Evolutionary conservation across 1,140 invertebrate genomes (phyloP).

Genomic region (Oncopodura yosiiana): DNA sequence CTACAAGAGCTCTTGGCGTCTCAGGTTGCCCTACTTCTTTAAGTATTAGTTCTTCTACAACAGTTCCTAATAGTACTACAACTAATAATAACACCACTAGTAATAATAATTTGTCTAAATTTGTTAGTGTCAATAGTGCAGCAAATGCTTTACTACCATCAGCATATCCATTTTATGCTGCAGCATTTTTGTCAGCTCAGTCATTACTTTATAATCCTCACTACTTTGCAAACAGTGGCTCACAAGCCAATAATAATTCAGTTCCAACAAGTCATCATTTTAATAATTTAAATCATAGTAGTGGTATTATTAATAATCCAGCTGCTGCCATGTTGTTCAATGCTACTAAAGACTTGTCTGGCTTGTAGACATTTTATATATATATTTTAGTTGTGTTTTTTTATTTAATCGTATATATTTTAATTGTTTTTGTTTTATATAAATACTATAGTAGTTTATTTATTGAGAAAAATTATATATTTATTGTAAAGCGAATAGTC

Average conservation of each 20-base stretch:
- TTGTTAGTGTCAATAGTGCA: background rate
- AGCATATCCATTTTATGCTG: slow-evolving; percentile 34
- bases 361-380: slow-evolving; percentile 6
- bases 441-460: too few relatives aligned
- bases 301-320: slow-evolving; percentile 3
- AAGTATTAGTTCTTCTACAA: background rate
- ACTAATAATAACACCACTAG: background rate
- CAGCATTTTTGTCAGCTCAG: slow-evolving; percentile 33
- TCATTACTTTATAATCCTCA: slow-evolving; percentile 31
- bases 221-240: slow-evolving; percentile 11
- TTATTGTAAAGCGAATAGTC: too few relatives aligned
- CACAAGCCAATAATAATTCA: background rate
- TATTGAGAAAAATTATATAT: too few relatives aligned
- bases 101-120: slow-evolving; percentile 2
- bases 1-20: too few relatives aligned
- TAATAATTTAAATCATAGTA: background rate
- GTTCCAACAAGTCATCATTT: background rate
- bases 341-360: slow-evolving; percentile 25
- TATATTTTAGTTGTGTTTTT: too few relatives aligned
- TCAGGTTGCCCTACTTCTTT: slow-evolving; percentile 3
- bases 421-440: too few relatives aligned
- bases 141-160: slow-evolving; percentile 15
- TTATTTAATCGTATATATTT: too few relatives aligned
- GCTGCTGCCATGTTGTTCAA: slow-evolving; percentile 30
- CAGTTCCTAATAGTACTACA: background rate